phyloP scores from a whole-genome alignment of 53 echinoderm and acorn worm species.

The Astropecten irregularis region DNA sequence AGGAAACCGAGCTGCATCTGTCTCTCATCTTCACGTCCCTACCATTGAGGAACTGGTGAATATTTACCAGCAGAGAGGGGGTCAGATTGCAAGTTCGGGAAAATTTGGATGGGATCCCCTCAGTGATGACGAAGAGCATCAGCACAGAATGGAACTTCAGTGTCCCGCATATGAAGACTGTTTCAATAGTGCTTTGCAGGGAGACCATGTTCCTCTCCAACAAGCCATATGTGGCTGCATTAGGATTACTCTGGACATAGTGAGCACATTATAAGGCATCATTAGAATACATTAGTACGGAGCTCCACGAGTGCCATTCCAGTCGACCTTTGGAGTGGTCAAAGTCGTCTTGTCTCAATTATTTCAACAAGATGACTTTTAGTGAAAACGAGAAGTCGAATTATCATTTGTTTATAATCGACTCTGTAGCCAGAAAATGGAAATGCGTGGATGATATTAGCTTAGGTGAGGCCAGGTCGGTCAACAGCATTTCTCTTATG shows the following conservation, averaged over 20 bases:
- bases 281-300: no score
- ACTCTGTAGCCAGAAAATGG: no score
- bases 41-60: not conserved
- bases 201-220: not conserved
- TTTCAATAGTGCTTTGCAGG: not conserved
- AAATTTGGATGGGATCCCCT: slow-evolving; percentile 5
- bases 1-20: not conserved
- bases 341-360: no score
- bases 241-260: not conserved
- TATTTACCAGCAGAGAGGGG: not conserved
- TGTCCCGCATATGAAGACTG: not conserved
- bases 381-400: no score
- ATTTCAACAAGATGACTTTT: no score
- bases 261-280: not conserved
- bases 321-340: no score
- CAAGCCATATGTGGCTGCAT: not conserved
- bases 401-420: no score
- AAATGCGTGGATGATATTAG: no score
- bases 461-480: no score
- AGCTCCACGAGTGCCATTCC: no score
- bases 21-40: not conserved
- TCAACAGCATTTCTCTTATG: no score
- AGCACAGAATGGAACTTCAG: not conserved
- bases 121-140: not conserved
- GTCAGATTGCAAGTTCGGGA: not conserved